Evolutionary conservation across 2,888 invertebrate species (phyloP), one percentile per base, ranked within the genome.

Genomic region (Napeogenes inachia): DNA sequence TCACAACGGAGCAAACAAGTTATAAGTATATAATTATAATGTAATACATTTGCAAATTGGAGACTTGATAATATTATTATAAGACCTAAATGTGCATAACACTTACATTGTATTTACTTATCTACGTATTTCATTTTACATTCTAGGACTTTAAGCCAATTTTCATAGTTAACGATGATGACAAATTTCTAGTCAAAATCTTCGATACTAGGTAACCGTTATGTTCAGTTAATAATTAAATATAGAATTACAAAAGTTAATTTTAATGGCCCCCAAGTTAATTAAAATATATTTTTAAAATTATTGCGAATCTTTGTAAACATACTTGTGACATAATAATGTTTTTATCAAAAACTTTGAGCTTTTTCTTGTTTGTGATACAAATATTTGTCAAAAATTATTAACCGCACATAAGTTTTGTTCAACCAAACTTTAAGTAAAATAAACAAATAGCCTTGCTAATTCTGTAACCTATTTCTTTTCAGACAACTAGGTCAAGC

Each of bases 401-500:
- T 50, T 13, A 30, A 38, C 50, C 50, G 50, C 21, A 50, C 21
- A 50, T 30, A 30, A 50, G 30, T 50, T 47, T 47, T 13, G 21
- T 13, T 47, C 5, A 47, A 47, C 21, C 47, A 47, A 21, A 47
- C 6, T 13, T 47, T 30, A 50, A 30, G 50, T 54, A 38, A 30
- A 42, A n/a, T 59, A 50, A 50, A 57, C 13, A 38, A 45, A 53
- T 59, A 45, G 12, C 38, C 42, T 59, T 54, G 54, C 30, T 50
- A 59, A 50, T 59, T 55, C 38, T 60, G 50, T 42, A 55, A 45
- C 10, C 53, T 33, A 46, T 59, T 60, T 56, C 55, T 47, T 55
- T 65, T 55, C 60, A 60, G 47, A 55, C 42, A 65, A 57, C 38
- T 65, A 56, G 65, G 65, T 65, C 62, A 60, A 65, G 65, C 53